phyloP scores from a whole-genome alignment of 2,888 invertebrate genomes.

The Drosophila antonietae region DNA sequence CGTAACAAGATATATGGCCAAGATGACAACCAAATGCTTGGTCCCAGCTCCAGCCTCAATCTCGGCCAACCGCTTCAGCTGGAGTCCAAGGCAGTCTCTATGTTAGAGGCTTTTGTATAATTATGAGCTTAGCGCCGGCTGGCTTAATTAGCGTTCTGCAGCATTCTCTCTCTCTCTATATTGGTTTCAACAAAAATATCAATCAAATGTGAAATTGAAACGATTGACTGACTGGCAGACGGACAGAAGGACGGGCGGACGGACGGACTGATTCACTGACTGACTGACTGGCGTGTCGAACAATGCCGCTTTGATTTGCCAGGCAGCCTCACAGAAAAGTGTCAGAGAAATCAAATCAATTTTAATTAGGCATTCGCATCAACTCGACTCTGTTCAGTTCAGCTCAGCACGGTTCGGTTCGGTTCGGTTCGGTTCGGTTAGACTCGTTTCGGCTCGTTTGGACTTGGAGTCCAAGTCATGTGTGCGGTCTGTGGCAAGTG shows the following conservation, averaged over 20 bases:
- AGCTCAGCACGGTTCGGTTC: background rate
- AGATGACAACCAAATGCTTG: constrained; percentile 69
- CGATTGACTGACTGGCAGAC: constrained; percentile 63
- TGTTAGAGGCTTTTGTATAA: constrained; percentile 67
- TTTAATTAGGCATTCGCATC: constrained; percentile 73
- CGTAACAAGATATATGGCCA: constrained; percentile 74
- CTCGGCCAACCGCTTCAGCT: constrained; percentile 10
- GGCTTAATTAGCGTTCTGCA: constrained; percentile 68
- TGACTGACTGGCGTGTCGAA: constrained; percentile 67
- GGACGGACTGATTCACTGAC: constrained; percentile 23
- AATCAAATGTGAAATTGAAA: constrained; percentile 81
- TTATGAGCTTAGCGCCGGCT: constrained; percentile 83
- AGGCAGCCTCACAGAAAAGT: constrained; percentile 58
- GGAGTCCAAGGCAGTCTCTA: constrained; percentile 31
- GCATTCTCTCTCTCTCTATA: constrained; percentile 58
- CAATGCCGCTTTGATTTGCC: constrained; percentile 76
- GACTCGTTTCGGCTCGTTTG: constrained; percentile 11
- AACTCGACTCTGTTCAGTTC: constrained; percentile 24
- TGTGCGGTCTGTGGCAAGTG: constrained; percentile 75
- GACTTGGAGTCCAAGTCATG: constrained; percentile 41
- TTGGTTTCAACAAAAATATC: constrained; percentile 81
- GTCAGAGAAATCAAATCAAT: constrained; percentile 81
- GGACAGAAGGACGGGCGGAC: constrained; percentile 14
- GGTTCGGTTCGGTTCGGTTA: constrained; percentile 13
- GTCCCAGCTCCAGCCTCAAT: constrained; percentile 18